Base-by-base conservation (phyloP, 2,888 invertebrate genomes). In the Clusia tigrina region DNA sequence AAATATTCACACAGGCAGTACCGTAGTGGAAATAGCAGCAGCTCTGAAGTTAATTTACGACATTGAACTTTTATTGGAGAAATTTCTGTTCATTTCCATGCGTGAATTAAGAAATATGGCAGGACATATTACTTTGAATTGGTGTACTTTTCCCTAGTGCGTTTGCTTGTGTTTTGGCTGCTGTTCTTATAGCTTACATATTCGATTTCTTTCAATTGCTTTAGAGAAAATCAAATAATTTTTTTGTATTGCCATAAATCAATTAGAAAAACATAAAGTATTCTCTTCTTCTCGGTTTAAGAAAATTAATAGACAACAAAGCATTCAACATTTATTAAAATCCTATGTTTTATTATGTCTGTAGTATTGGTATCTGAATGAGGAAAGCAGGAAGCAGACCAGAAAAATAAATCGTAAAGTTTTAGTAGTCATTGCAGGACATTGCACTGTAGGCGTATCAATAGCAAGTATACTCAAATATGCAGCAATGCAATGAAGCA, bases 11-110 rank as follows among this genome's bases (percentile, higher is more conserved):
- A 18, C 37, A 25, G 51, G 10, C n/a, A 24, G 54, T 32, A 18
- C 22, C 5, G 2, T 22, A 23, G 15, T 12, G 48, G 37, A 20
- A 25, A 46, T 17, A 58, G 23, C 52, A 62, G 38, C 20, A 25
- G 51, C 42, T 66, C 66, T 67, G 67, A 69, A 71, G 69, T 77
- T 81, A 79, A 79, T 79, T 79, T 79, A 79, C 75, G 74, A 74
- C 75, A 78, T 81, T 74, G 80, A 81, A 82, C 78, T 82, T 81
- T 82, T 82, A 82, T 82, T 82, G 78, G 78, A 80, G 76, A 77
- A 78, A 81, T 82, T 78, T 77, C 78, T 79, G 81, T 78, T 79
- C 77, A 78, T 76, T 75, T 79, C 71, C 76, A 71, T 76, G 71
- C 76, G 75, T 77, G 77, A 75, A 77, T 79, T 78, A 78, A 78